Conservation (phyloP, 1,140 invertebrate genomes). For the Calycopis cecrops region DNA sequence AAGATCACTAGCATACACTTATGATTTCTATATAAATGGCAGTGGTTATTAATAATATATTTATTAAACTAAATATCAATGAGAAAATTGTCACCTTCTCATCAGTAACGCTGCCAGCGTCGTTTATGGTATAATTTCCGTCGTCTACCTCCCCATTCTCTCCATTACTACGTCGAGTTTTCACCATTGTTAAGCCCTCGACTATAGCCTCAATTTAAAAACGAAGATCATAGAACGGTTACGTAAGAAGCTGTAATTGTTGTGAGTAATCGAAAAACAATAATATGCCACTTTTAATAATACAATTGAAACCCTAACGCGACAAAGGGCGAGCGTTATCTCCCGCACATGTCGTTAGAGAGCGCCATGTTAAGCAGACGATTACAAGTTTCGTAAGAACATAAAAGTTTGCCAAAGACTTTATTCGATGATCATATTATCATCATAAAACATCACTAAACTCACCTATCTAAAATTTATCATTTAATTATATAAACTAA, state of each 20-base stretch:
- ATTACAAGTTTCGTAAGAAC: slow-evolving; percentile 38
- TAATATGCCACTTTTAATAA: slow-evolving; percentile 31
- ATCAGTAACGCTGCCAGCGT: slow-evolving; percentile 67
- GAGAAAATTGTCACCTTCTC: slow-evolving; percentile 65
- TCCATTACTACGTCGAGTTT: slow-evolving; percentile 73
- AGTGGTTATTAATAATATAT: slow-evolving; percentile 31
- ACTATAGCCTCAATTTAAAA: slow-evolving; percentile 49
- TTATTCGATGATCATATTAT: slow-evolving; percentile 33
- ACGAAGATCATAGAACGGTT: slow-evolving; percentile 44
- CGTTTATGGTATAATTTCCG: slow-evolving; percentile 66
- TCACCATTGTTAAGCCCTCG: slow-evolving; percentile 62
- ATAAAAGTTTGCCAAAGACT: slow-evolving; percentile 37
- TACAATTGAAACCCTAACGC: slow-evolving; percentile 44
- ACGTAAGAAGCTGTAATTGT: slow-evolving; percentile 44
- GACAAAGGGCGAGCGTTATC: slow-evolving; percentile 61
- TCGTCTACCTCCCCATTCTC: slow-evolving; percentile 72
- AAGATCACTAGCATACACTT: slow-evolving; percentile 53
- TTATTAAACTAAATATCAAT: slow-evolving; percentile 39
- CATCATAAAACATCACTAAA: slow-evolving; percentile 31
- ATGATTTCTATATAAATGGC: slow-evolving; percentile 40
- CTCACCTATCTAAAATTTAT: slow-evolving; percentile 36
- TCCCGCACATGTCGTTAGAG: slow-evolving; percentile 64
- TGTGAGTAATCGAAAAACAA: slow-evolving; percentile 37
- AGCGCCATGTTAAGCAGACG: slow-evolving; percentile 65
- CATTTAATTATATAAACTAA: slow-evolving; percentile 30